phyloP scores from a whole-genome alignment of 2,797 vertebrate species.

The Enteromius fasciolatus region DNA sequence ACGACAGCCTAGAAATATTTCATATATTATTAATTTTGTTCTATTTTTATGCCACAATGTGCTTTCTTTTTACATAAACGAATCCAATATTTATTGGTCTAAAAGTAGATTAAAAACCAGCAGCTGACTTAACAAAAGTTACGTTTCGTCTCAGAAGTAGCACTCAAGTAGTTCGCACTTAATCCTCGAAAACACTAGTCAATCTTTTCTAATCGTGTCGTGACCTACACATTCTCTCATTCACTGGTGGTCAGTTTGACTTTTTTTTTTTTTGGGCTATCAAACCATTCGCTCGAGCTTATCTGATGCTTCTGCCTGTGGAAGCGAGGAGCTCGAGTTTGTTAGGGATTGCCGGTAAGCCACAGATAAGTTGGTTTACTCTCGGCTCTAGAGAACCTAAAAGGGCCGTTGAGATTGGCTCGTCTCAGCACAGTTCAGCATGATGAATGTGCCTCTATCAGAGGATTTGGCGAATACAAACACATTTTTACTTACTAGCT shows the following conservation, averaged over 20 bases:
- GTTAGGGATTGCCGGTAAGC: conserved; percentile 64
- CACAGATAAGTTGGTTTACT: conserved; percentile 70
- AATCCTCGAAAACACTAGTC: conserved; percentile 4
- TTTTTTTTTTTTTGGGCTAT: background rate
- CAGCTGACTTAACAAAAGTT: background rate
- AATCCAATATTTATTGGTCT: too few species aligned
- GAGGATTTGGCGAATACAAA: conserved; percentile 80
- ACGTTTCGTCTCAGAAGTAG: background rate
- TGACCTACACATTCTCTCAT: conserved; percentile 9
- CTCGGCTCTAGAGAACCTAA: conserved; percentile 73
- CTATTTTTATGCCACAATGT: too few species aligned
- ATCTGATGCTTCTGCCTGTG: conserved; percentile 26
- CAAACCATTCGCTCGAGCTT: conserved; percentile 14
- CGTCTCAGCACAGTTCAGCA: conserved; percentile 66
- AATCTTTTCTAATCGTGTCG: conserved; percentile 12
- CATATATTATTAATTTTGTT: too few species aligned
- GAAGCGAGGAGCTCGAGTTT: background rate
- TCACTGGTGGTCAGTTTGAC: conserved; percentile 20
- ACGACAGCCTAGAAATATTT: too few species aligned
- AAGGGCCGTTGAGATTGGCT: conserved; percentile 70
- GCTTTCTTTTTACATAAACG: too few species aligned
- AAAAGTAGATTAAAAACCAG: too few species aligned
- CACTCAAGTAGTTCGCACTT: conserved; percentile 11
- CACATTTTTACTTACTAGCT: conserved; percentile 77
- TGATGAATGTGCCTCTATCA: conserved; percentile 78